A percentile compares a stretch with the other conserved stretches of the same genome.
Conservation (phyloP, 2,113 vertebrate genomes). For the Gobius niger region DNA sequence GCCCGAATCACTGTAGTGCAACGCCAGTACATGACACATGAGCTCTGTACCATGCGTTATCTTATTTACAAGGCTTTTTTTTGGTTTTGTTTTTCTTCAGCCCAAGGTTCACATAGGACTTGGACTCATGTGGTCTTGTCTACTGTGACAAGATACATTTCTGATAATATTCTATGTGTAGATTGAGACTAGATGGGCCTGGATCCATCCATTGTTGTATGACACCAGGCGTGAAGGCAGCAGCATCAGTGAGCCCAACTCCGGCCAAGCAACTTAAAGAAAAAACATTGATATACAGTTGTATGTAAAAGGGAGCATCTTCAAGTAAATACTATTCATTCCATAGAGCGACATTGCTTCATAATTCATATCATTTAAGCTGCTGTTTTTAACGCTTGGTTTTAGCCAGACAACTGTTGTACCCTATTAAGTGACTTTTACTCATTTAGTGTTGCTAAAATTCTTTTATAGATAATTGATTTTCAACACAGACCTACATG, state of each 20-base stretch:
- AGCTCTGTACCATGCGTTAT: slow-evolving; percentile 33
- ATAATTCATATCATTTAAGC: neutral
- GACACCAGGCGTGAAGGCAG: slow-evolving; percentile 18
- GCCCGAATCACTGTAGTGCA: slow-evolving; percentile 27
- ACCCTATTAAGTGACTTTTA: neutral
- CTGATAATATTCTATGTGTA: neutral
- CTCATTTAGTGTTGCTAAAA: neutral
- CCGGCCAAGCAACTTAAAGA: neutral
- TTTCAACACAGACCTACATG: neutral
- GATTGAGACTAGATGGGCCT: slow-evolving; percentile 7
- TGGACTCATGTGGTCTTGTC: neutral
- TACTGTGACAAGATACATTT: slow-evolving; percentile 20
- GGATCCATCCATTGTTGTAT: slow-evolving; percentile 26
- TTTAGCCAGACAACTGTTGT: slow-evolving; percentile 20
- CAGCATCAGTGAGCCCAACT: slow-evolving; percentile 11
- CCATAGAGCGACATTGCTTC: slow-evolving; percentile 15
- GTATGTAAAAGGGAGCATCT: neutral
- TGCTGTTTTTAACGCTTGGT: slow-evolving; percentile 5
- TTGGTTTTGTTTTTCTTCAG: too few species aligned
- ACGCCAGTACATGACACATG: slow-evolving; percentile 29
- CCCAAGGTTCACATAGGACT: slow-evolving; percentile 13
- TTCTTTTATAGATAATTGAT: neutral
- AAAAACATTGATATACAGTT: neutral
- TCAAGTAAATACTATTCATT: neutral
- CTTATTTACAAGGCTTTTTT: slow-evolving; percentile 22